Percentiles rank a stretch among this genome's conserved stretches.
Evolutionary conservation across 35 echinoderm and acorn worm genomes (phyloP).

Genomic region (Apostichopus japonicus): DNA sequence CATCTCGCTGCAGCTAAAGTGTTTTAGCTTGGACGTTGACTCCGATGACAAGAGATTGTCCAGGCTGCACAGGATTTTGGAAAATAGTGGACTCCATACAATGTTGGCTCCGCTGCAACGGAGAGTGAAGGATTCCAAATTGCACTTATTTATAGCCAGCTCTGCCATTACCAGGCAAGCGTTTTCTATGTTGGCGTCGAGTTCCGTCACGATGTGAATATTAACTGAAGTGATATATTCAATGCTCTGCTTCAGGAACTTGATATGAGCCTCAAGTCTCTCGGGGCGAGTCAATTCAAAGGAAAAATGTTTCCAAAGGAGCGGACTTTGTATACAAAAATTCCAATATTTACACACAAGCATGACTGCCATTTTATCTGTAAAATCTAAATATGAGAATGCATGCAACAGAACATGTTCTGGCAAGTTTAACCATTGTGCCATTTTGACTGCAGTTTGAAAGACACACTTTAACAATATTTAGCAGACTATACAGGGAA

Average conservation of each 20-base stretch:
- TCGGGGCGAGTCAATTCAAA: constrained; percentile 16
- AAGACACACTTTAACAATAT: no score
- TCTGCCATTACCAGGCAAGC: constrained; percentile 25
- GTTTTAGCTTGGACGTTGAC: constrained; percentile 22
- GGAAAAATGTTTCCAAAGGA: constrained; percentile 29
- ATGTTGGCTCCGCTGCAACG: constrained; percentile 39
- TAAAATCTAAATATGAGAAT: constrained; percentile 30
- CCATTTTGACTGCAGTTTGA: background rate
- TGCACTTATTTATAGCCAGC: constrained; percentile 5
- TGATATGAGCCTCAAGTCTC: constrained; percentile 19
- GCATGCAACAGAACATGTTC: constrained; percentile 17
- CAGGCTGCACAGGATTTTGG: constrained; percentile 36
- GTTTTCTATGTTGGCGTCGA: constrained; percentile 43
- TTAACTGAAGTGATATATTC: constrained; percentile 19
- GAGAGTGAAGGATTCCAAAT: constrained; percentile 39
- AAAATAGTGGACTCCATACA: constrained; percentile 45
- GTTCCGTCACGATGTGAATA: constrained; percentile 46
- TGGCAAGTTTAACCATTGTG: constrained; percentile 13
- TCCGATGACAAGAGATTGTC: constrained; percentile 23
- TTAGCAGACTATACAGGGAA: no score
- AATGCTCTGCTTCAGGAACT: background rate
- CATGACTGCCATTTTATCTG: background rate
- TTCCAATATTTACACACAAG: constrained; percentile 41
- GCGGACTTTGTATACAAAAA: background rate
- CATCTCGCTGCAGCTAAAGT: constrained; percentile 50